Conservation (phyloP, 1,140 invertebrate genomes). For the Reticulitermes speratus region DNA sequence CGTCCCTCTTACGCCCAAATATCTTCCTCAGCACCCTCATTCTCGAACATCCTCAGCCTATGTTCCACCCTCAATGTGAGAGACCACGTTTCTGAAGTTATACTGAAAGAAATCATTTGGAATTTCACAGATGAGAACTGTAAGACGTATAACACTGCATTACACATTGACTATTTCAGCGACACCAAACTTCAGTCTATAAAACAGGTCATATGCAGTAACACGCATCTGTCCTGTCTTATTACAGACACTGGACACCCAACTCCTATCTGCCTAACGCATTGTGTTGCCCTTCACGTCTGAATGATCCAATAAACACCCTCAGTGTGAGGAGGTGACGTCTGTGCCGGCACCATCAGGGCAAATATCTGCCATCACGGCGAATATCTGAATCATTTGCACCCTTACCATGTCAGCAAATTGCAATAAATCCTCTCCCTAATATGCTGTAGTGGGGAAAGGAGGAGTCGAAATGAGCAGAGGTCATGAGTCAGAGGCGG, state of each 20-base stretch:
- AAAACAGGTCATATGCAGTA: too few relatives aligned
- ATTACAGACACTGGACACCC: neutral
- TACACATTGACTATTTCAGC: too few relatives aligned
- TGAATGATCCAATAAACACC: neutral
- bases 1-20: too few relatives aligned
- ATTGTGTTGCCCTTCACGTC: neutral
- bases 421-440: conserved; percentile 1
- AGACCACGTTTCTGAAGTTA: too few relatives aligned
- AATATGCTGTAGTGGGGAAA: neutral
- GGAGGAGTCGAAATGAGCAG: neutral
- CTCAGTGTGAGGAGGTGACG: neutral
- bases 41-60: too few relatives aligned
- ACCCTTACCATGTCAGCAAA: neutral
- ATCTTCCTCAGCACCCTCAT: too few relatives aligned
- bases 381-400: conserved; percentile 1
- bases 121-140: too few relatives aligned
- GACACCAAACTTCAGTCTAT: too few relatives aligned
- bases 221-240: neutral
- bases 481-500: neutral
- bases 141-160: too few relatives aligned
- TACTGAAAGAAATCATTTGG: too few relatives aligned
- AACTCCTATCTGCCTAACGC: neutral
- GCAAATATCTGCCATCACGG: neutral
- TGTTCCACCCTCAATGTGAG: too few relatives aligned
- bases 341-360: neutral